Evolutionary conservation across 2,797 vertebrate species (phyloP), one percentile per base, ranked within the genome.

Genomic region (Pseudomugil gertrudae): DNA sequence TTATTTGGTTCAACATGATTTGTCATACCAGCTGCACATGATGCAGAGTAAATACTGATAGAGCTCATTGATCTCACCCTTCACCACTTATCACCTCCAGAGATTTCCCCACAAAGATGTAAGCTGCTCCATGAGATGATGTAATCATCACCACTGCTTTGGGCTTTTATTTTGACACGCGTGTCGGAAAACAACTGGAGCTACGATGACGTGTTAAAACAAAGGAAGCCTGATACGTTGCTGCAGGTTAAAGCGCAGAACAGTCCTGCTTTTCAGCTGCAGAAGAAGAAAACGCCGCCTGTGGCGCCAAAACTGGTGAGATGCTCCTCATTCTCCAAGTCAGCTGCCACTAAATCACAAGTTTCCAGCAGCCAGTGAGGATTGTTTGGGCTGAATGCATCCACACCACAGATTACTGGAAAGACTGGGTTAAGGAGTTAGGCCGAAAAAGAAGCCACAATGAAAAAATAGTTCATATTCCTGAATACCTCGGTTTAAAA

Each of bases 291-390:
- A 43, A 48, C 0, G 1, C 0, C 5, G 26, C 43, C 52, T n/a
- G 48, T 0, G 17, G 55, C 23, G 60, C 30, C 53, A 47, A 47
- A 60, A 14, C 19, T 53, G 50, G 15, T 38, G 23, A 54, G 48
- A 62, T 57, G 56, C 29, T 55, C 69, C 1, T 24, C 80, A 85
- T 85, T 81, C 73, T 43, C 38, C 1, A 1, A 53, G 82, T 89
- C 87, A 89, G 82, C 87, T 77, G 84, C 67, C 53, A 14, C 69
- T 29, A 26, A 72, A 76, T 88, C 84, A 84, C 86, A 77, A 70
- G 79, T 63, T 76, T 69, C 76, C n/a, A 38, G 27, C 14, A n/a
- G 52, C 62, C 71, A 78, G n/a, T 35, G 4, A 61, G 15, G 65
- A 51, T 80, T 87, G 78, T 86, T 78, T 40, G 17, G 13, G 0